A percentile compares a stretch with the other conserved stretches of the same genome.
phyloP scores from a whole-genome alignment of 2,797 vertebrate species.

The Siniperca scherzeri region DNA sequence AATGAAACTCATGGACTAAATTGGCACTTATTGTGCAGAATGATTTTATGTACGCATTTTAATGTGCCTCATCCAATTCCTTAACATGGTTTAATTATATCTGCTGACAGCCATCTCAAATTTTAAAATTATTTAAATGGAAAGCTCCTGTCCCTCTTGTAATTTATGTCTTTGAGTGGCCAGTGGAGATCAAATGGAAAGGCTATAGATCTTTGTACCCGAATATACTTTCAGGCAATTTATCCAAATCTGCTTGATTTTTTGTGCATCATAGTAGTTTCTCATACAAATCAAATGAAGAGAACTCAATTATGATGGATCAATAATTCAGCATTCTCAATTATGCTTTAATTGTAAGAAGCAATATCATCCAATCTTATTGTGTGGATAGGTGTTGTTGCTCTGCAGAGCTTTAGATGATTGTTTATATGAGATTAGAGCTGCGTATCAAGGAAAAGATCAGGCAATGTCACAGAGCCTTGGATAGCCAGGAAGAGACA shows the following conservation, averaged over 20 bases:
- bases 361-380: constrained; percentile 82
- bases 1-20: constrained; percentile 79
- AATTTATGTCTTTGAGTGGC: constrained; percentile 63
- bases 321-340: constrained; percentile 85
- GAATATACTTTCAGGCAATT: constrained; percentile 66
- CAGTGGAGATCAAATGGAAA: constrained; percentile 60
- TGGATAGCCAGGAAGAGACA: constrained; percentile 76
- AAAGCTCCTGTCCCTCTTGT: constrained; percentile 61
- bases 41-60: constrained; percentile 79
- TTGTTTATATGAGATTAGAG: constrained; percentile 84
- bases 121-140: constrained; percentile 65
- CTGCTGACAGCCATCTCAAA: constrained; percentile 68
- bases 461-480: constrained; percentile 82
- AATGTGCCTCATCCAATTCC: constrained; percentile 80
- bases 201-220: constrained; percentile 57
- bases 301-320: constrained; percentile 82
- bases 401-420: constrained; percentile 80
- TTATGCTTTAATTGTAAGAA: constrained; percentile 84
- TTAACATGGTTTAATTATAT: constrained; percentile 79
- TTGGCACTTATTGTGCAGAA: constrained; percentile 79
- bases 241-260: constrained; percentile 74
- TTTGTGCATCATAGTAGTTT: constrained; percentile 75
- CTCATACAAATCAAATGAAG: constrained; percentile 79
- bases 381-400: constrained; percentile 80
- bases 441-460: constrained; percentile 80